Evolutionary conservation across 2,888 invertebrate genomes (phyloP).

Genomic region (Deilephila elpenor): DNA sequence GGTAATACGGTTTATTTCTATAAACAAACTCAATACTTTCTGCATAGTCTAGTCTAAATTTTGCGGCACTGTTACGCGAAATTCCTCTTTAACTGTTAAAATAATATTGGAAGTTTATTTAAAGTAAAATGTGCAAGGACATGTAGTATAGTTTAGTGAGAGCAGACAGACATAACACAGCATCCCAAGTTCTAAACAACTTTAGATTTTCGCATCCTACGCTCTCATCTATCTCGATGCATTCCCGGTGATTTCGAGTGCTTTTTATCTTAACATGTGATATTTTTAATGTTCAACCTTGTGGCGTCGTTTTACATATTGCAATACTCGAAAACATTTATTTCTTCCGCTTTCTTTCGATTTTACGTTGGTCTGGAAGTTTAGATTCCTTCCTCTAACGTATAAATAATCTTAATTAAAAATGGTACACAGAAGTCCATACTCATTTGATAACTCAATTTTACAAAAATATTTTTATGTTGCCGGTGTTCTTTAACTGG

Average conservation of each 20-base stretch:
- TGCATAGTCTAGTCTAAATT: no score
- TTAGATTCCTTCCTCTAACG: background rate
- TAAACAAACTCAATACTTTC: no score
- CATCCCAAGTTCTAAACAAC: background rate
- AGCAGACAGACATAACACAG: slow-evolving; percentile 1
- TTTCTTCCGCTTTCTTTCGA: background rate
- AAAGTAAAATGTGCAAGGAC: no score
- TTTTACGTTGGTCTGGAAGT: background rate
- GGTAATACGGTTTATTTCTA: no score
- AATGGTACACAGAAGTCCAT: background rate
- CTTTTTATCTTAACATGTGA: slow-evolving; percentile 17
- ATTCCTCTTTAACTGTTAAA: no score
- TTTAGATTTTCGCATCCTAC: slow-evolving; percentile 23
- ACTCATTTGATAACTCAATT: background rate
- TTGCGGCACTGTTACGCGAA: no score
- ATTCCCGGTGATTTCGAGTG: slow-evolving; percentile 24
- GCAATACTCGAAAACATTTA: background rate
- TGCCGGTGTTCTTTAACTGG: no score
- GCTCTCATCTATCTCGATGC: slow-evolving; percentile 9
- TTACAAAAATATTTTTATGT: no score
- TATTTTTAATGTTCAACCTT: slow-evolving; percentile 23
- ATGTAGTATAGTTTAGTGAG: background rate
- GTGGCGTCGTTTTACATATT: slow-evolving; percentile 13
- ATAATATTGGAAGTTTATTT: no score
- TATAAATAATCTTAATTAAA: background rate